Evolutionary conservation across 2,888 invertebrate species (phyloP).

Genomic region (Yponomeuta cagnagella): DNA sequence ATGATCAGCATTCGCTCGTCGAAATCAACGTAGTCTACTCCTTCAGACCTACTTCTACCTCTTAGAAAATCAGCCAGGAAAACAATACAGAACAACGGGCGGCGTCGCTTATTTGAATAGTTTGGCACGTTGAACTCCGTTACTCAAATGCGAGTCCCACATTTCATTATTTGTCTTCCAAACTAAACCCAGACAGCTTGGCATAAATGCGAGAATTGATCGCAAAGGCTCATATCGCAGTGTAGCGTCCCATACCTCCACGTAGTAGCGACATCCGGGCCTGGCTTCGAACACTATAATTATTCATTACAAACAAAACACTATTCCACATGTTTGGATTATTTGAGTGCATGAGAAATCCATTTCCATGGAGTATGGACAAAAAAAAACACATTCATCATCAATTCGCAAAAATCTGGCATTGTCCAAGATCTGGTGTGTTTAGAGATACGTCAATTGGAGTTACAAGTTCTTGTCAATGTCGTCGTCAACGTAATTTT

Average conservation of each 20-base stretch:
- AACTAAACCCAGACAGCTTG: background rate
- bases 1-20: no score
- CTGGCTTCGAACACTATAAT: background rate
- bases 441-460: no score
- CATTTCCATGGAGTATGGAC: no score
- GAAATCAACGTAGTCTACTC: no score
- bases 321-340: background rate
- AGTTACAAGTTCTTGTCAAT: no score
- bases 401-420: no score
- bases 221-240: background rate
- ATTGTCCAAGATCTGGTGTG: no score
- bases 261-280: constrained; percentile 4
- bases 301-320: background rate
- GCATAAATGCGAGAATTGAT: background rate
- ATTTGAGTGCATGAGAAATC: background rate
- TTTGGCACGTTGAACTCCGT: background rate
- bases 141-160: background rate
- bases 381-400: no score
- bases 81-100: background rate
- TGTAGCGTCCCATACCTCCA: background rate
- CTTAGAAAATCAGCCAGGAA: background rate
- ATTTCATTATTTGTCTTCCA: background rate
- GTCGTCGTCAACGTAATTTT: background rate
- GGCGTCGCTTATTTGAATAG: background rate
- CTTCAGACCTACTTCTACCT: no score